Percentiles rank a stretch among this genome's conserved stretches.
These are phyloP conservation scores for Poecilia velifera DNA, from an alignment of 2,797 vertebrate species.

Conservation along the genomic window DNA sequence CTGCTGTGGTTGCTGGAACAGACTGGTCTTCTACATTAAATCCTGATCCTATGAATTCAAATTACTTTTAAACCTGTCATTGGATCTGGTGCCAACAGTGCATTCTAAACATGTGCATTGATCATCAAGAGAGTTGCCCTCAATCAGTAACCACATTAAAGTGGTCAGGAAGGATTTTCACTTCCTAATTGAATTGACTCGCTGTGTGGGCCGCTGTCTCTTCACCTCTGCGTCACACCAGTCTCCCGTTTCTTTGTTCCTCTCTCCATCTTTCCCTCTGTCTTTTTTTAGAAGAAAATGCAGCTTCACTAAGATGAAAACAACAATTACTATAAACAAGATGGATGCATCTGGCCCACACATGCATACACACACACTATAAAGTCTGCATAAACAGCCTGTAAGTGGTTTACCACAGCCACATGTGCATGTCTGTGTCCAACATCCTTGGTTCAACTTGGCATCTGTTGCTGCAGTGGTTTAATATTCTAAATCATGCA, in stretches of 20 bases:
- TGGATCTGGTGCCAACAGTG: background rate
- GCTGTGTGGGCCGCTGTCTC: conserved; percentile 44
- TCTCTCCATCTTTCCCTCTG: conserved; percentile 4
- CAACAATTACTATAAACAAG: conserved; percentile 36
- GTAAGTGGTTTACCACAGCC: conserved; percentile 32
- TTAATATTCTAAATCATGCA: background rate
- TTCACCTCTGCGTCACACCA: conserved; percentile 18
- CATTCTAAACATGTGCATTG: background rate
- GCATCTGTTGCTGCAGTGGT: background rate
- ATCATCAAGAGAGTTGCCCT: conserved; percentile 22
- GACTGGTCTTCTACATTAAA: background rate
- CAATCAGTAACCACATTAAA: conserved; percentile 46
- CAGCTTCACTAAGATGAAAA: conserved; percentile 33
- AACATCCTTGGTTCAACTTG: conserved; percentile 2
- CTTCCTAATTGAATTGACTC: conserved; percentile 55
- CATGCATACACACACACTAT: conserved; percentile 29
- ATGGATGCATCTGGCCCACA: conserved; percentile 44
- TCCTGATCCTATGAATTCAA: background rate
- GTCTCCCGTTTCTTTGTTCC: conserved; percentile 25
- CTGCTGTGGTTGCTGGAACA: background rate
- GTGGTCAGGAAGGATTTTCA: conserved; percentile 45
- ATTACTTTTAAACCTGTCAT: background rate
- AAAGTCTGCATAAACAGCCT: conserved; percentile 19
- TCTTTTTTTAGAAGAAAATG: background rate
- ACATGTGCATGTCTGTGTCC: background rate